Evolutionary conservation across 2,113 vertebrate genomes (phyloP).

Genomic region (Prionailurus bengalensis): DNA sequence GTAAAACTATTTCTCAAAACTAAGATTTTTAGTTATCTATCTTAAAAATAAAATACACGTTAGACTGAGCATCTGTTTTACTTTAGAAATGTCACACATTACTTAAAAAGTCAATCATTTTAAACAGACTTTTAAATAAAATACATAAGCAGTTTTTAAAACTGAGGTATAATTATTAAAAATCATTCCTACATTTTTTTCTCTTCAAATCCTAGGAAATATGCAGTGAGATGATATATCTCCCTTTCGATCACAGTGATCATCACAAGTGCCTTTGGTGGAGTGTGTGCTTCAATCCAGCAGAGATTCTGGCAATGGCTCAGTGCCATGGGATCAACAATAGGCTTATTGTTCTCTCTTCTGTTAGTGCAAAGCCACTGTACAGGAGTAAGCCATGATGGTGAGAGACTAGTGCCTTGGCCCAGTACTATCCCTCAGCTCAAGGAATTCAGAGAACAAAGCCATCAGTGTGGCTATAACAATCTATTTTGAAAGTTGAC

Average conservation of each 20-base stretch:
- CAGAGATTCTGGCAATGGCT: background rate
- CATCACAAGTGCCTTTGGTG: slow-evolving; percentile 29
- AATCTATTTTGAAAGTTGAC: slow-evolving; percentile 34
- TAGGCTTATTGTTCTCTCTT: slow-evolving; percentile 67
- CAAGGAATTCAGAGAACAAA: slow-evolving; percentile 51
- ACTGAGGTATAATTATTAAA: slow-evolving; percentile 2
- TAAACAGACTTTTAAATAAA: slow-evolving; percentile 55
- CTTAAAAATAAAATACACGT: background rate
- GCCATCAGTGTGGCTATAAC: background rate
- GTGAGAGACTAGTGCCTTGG: slow-evolving; percentile 38
- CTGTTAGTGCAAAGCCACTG: background rate
- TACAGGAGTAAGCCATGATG: background rate
- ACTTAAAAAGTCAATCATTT: background rate
- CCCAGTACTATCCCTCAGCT: background rate
- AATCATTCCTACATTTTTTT: background rate
- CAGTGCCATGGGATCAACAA: slow-evolving; percentile 24
- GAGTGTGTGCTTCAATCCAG: slow-evolving; percentile 43
- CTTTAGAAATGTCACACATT: background rate
- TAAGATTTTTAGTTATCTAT: slow-evolving; percentile 28
- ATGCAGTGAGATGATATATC: background rate
- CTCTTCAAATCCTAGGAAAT: slow-evolving; percentile 42
- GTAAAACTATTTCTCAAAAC: slow-evolving; percentile 25
- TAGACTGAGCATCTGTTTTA: background rate
- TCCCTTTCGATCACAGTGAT: background rate
- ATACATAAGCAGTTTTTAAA: slow-evolving; percentile 23